Conservation (phyloP, 2,113 vertebrate genomes). For the Neopipo cinnamomea region DNA sequence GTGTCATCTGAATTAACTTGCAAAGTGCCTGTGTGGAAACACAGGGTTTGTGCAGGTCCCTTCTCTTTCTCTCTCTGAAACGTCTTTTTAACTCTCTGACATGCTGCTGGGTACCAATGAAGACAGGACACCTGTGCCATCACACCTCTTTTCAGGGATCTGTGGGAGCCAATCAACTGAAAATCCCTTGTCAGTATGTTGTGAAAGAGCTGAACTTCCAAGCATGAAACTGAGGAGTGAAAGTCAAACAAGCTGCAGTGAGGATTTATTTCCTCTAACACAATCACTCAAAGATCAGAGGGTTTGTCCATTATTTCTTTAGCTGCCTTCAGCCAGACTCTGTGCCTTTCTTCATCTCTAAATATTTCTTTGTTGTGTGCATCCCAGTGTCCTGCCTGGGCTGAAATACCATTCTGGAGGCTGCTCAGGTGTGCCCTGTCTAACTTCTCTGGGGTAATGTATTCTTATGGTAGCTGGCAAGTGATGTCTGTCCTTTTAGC, state of each 20-base stretch:
- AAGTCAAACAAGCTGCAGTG: not conserved
- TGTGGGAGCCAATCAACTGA: not conserved
- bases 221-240: not conserved
- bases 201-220: not conserved
- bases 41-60: not conserved
- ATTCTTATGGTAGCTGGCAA: not conserved
- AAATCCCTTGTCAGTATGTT: not conserved
- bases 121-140: not conserved
- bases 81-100: not conserved
- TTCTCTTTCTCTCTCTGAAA: not conserved
- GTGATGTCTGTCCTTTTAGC: not conserved
- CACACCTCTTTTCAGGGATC: not conserved
- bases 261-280: constrained; percentile 14
- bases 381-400: not conserved
- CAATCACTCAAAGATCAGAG: not conserved
- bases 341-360: not conserved
- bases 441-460: not conserved
- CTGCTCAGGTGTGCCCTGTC: not conserved
- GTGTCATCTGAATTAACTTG: constrained; percentile 2
- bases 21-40: not conserved
- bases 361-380: not conserved
- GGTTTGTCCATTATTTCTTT: not conserved
- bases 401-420: not conserved
- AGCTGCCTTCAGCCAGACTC: not conserved
- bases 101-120: not conserved